Evolutionary conservation across 2,888 invertebrate species (phyloP), one percentile per base, ranked within the genome.

Genomic region (Ischnus inquisitorius): DNA sequence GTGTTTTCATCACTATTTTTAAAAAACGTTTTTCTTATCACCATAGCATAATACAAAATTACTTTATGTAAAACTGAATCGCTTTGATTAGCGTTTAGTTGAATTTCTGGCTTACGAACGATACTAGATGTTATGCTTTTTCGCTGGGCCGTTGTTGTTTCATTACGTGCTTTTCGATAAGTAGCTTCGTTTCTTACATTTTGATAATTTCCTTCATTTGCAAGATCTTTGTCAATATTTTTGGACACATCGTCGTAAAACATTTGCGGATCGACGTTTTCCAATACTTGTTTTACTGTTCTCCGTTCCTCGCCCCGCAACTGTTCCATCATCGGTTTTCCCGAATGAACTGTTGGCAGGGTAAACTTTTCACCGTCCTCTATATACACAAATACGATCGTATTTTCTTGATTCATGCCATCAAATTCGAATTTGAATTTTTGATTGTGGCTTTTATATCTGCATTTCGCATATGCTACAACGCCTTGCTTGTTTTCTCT

Each of bases 401-500:
- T 22, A 25, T 67, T 1, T 34, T 46, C 46, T 22, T 67, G 19
- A 4, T 43, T 46, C 2, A 67, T 46, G 6, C 25, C 22, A 5
- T 67, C 67, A 8, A 67, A 67, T 46, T 67, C 67, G n/a, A 67
- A 19, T 46, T 67, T 67, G n/a, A 67, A 67, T n/a, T 46, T 67
- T 46, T 67, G 67, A 10, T 22, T 14, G 14, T 67, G 67, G 10
- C 25, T 67, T 67, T 12, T 14, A 14, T 67, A 67, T 67, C 67
- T 67, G 22, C 67, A 67, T 4, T 5, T 3, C 0, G 67, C 46
- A 25, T 67, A 67, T 10, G 67, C 67, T 14, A 67, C 67, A 5
- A 67, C 46, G 67, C 67, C 46, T 5, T 25, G 25, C 22, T 67
- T 64, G 41, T 64, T 64, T 12, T 64, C 39, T 41, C 64, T 2